Evolutionary conservation across 2,113 vertebrate species (phyloP).

Genomic region (Dryoscopus gambensis): DNA sequence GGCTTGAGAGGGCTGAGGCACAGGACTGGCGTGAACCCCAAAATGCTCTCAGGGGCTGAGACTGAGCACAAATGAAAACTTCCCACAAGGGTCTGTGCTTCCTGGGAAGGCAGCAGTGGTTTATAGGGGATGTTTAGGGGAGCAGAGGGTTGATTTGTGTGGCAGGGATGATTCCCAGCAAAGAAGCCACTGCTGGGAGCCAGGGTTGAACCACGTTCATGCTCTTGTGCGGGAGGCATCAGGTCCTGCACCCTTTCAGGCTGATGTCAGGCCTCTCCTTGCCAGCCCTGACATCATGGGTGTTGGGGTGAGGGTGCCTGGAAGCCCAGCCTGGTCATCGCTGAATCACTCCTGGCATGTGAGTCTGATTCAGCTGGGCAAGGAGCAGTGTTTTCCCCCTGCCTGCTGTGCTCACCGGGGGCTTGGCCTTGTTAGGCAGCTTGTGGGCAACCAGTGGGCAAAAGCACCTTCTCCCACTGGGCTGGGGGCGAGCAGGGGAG

Average conservation of each 20-base stretch:
- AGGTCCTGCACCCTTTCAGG: not conserved
- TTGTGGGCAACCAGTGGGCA: not conserved
- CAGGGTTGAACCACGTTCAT: not conserved
- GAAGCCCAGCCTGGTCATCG: not conserved
- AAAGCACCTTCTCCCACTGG: not conserved
- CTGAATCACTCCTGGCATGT: constrained; percentile 1
- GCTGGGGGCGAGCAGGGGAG: not conserved
- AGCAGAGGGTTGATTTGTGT: not conserved
- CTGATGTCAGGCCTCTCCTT: not conserved
- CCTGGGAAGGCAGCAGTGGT: not conserved
- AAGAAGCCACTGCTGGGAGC: not conserved
- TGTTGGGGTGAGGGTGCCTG: not conserved
- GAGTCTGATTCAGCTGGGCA: constrained; percentile 21
- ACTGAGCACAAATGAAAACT: not conserved
- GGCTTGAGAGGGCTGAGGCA: not conserved
- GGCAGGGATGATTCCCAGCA: not conserved
- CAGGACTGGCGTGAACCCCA: not conserved
- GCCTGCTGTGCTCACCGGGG: rapidly evolving
- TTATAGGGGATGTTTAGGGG: not conserved
- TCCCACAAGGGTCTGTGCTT: not conserved
- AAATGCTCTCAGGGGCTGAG: not conserved
- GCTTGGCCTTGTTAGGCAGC: not conserved
- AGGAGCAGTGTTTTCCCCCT: not conserved
- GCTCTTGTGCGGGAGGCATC: not conserved
- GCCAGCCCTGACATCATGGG: not conserved